Evolutionary conservation across 2,888 invertebrate genomes (phyloP).

Genomic region (Epirrhoe alternata): DNA sequence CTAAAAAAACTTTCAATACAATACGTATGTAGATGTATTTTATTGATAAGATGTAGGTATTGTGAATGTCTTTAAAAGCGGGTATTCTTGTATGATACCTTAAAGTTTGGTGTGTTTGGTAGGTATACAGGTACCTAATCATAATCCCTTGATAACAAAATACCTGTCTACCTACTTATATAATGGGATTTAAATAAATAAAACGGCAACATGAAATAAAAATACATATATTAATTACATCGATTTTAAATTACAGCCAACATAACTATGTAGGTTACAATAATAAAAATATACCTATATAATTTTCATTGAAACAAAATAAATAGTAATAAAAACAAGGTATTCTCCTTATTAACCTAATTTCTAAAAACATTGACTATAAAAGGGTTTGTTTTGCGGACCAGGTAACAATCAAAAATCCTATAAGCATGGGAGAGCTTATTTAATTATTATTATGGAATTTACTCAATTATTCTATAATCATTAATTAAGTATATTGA

Average conservation of each 20-base stretch:
- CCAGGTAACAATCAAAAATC: slow-evolving; percentile 81
- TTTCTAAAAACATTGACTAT: slow-evolving; percentile 82
- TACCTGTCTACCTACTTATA: too few relatives aligned
- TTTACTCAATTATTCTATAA: slow-evolving; percentile 80
- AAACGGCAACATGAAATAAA: slow-evolving; percentile 80
- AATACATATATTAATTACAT: slow-evolving; percentile 86
- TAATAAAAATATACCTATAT: slow-evolving; percentile 85
- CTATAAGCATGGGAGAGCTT: slow-evolving; percentile 82
- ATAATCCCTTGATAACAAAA: too few relatives aligned
- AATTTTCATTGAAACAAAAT: slow-evolving; percentile 83
- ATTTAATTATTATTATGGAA: slow-evolving; percentile 76
- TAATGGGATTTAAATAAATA: slow-evolving; percentile 46
- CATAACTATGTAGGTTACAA: slow-evolving; percentile 84
- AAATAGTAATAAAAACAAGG: slow-evolving; percentile 83
- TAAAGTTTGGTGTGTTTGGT: too few relatives aligned
- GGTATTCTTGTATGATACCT: too few relatives aligned
- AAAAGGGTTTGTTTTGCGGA: slow-evolving; percentile 73
- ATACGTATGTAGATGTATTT: too few relatives aligned
- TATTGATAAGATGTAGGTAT: too few relatives aligned
- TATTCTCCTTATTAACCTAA: slow-evolving; percentile 79
- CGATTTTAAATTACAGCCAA: slow-evolving; percentile 85
- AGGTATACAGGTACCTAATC: too few relatives aligned
- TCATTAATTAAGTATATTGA: slow-evolving; percentile 72
- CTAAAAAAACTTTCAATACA: too few relatives aligned
- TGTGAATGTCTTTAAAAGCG: too few relatives aligned